Evolutionary conservation across 2,797 vertebrate species (phyloP).

Genomic region (Brachyalestes nurse): DNA sequence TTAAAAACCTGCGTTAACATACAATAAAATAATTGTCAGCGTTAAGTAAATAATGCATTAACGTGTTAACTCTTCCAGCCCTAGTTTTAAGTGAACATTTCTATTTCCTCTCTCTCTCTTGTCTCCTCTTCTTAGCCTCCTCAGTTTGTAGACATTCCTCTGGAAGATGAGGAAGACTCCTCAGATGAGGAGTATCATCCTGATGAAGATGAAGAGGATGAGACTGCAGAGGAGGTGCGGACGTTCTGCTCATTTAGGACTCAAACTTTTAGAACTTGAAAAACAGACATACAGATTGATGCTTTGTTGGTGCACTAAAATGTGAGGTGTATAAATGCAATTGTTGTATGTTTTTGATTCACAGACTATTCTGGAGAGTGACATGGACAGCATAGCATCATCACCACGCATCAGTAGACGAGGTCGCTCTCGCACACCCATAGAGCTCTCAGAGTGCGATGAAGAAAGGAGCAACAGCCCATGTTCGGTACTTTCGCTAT

Average conservation of each 20-base stretch:
- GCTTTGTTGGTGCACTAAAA: no score
- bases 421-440: constrained; percentile 60
- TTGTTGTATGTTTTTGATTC: constrained; percentile 13
- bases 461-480: constrained; percentile 69
- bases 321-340: background rate
- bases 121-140: constrained; percentile 75
- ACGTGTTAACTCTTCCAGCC: no score
- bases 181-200: constrained; percentile 97
- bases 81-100: no score
- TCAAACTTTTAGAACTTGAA: background rate
- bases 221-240: constrained; percentile 90
- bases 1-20: no score
- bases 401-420: constrained; percentile 79
- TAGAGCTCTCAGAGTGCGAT: constrained; percentile 63
- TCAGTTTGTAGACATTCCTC: constrained; percentile 93
- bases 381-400: constrained; percentile 88
- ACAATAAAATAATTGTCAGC: no score
- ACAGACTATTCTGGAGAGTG: constrained; percentile 89
- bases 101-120: constrained; percentile 3
- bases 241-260: background rate
- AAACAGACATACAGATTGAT: background rate
- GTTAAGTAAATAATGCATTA: no score
- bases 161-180: constrained; percentile 92
- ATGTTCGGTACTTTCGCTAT: constrained; percentile 47
- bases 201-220: constrained; percentile 92